Base-by-base conservation (phyloP, 2,113 vertebrate genomes). In the Ictalurus punctatus region DNA sequence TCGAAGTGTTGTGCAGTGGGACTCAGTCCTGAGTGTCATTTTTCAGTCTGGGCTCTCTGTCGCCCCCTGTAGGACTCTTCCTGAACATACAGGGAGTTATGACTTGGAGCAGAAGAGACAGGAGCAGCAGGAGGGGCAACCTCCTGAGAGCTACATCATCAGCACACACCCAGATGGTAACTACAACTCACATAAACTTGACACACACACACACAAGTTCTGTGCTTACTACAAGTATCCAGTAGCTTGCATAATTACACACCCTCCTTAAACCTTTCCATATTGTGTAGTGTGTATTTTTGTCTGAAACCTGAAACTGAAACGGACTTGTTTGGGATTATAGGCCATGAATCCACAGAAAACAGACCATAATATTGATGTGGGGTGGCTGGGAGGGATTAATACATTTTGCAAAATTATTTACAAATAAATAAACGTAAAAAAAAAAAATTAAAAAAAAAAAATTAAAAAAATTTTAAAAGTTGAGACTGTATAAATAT, bases 101-200 rank as follows among this genome's bases (percentile, higher is more conserved):
- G 93, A 94, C 74, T 82, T 92, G 76, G 92, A 92, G 84, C 90
- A 86, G 65, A 87, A 83, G 56, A 87, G 73, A 67, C 91, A 89
- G 80, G 89, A 90, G 23, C 92, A 93, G 78, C 90, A 91, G 19
- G 34, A 78, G 9, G 89, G 90, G 67, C 40, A 63, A 12, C 79
- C 73, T 0, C 1, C 87, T 23, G 83, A 92, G 40, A 40, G 79
- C 78, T 83, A 93, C 59, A 0, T 92, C 89, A 79, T 95, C 86
- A 90, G 91, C 61, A 82, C 16, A 13, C 82, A 91, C 83, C 87
- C 93, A 83, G 95, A 95, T 0, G 96, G 95, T 96, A 89, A 61
- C 80, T 81, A 30, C 56, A 84, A 86, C 80, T 74, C 73, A 79
- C 34, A 83, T 63, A 27, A 16, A 61, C 59, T 40, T 48, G 5